Evolutionary conservation across 2,797 vertebrate species (phyloP), one percentile per base, ranked within the genome.

Genomic region (Typhlichthys subterraneus): DNA sequence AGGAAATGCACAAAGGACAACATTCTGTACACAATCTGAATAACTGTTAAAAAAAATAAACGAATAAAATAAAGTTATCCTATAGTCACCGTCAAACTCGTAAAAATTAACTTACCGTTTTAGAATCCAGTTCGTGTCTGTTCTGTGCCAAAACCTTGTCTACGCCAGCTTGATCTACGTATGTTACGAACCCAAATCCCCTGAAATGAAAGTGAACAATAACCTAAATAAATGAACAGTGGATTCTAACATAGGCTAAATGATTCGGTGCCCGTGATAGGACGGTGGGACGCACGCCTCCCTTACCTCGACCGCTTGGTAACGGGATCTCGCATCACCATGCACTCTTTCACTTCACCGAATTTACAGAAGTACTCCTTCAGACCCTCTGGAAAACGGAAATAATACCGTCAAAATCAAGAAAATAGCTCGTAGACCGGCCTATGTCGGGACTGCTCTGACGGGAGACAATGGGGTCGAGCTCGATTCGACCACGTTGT

Each of bases 101-200:
- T 48, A 48, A 47, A 19, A 59, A 46, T 10, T 0, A 73, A 87
- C 96, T 96, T 91, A 99, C 97, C 89, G 97, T 98, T 93, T 98
- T 98, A 77, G 97, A 99, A 89, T 99, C 97, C 90, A 98, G 82
- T 78, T 98, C 97, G 65, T 99, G 97, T 85, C 96, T 94, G 87
- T 95, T 96, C 85, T 98, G 96, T 69, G 96, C 96, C 94, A 98
- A 90, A 85, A 98, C 97, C 92, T 98, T 96, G 84, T 98, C 97
- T 90, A 98, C 96, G 1, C 97, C 96, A 61, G 95, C 94, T 84
- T 99, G 97, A 80, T 99, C 97, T 85, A 95, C 92, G 88, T 96
- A 99, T 33, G 96, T 99, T 67, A 99, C 96, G 79, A 99, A 99
- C 67, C 97, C 96, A 76, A 99, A 99, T 45, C 97, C 97, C 93